These are phyloP conservation scores for Cephus pulcher DNA, from an alignment of 2,888 invertebrate species.

Conservation along the genomic window DNA sequence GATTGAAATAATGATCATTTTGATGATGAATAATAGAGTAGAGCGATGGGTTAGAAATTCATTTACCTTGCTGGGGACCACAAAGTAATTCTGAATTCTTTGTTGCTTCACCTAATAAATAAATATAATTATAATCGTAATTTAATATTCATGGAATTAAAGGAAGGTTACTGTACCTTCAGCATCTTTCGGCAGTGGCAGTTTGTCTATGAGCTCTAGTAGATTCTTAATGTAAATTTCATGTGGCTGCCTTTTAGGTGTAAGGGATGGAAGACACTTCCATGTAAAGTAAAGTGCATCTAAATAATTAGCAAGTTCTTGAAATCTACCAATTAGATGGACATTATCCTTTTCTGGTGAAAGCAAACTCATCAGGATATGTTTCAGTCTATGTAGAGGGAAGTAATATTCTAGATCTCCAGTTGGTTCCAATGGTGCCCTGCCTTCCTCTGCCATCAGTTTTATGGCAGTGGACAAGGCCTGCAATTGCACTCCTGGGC, in stretches of 20 bases:
- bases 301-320: constrained; percentile 79
- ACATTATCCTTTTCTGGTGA: constrained; percentile 73
- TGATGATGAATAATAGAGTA: neutral
- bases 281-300: constrained; percentile 83
- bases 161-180: constrained; percentile 53
- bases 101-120: neutral
- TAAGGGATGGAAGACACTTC: constrained; percentile 71
- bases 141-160: neutral
- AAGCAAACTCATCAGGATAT: constrained; percentile 74
- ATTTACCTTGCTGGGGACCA: constrained; percentile 49
- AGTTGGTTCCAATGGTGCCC: constrained; percentile 72
- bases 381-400: constrained; percentile 76
- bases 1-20: neutral
- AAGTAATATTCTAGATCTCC: constrained; percentile 70
- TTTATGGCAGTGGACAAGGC: constrained; percentile 81
- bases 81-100: constrained; percentile 44
- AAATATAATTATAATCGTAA: neutral
- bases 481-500: constrained; percentile 69
- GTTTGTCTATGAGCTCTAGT: constrained; percentile 73
- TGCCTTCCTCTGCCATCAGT: constrained; percentile 79
- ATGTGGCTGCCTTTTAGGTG: constrained; percentile 71
- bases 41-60: neutral
- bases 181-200: constrained; percentile 68
- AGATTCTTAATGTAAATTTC: constrained; percentile 74
- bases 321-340: constrained; percentile 75